phyloP scores from a whole-genome alignment of 2,888 invertebrate genomes.

The Cephonodes hylas region DNA sequence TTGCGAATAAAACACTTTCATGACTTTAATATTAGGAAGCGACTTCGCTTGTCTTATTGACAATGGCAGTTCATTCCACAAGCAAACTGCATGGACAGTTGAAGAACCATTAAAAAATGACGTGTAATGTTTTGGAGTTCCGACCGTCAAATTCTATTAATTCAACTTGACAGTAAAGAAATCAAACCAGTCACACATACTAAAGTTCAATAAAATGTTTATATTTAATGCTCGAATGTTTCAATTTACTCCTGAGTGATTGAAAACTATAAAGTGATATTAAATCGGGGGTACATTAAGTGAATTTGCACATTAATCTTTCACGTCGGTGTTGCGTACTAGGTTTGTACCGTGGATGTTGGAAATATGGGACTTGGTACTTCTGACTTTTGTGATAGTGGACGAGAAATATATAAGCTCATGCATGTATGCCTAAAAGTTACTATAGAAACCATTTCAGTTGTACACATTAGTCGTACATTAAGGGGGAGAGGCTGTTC shows the following conservation, averaged over 20 bases:
- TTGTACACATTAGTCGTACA: too few species aligned
- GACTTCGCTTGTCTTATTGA: too few species aligned
- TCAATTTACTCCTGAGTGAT: slow-evolving; percentile 36
- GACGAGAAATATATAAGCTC: too few species aligned
- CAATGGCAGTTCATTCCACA: too few species aligned
- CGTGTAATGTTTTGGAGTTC: background rate
- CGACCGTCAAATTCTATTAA: background rate
- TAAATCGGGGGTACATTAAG: slow-evolving; percentile 51
- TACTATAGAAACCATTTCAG: too few species aligned
- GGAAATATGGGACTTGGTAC: slow-evolving; percentile 13
- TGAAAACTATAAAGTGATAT: slow-evolving; percentile 51
- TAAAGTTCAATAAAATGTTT: background rate
- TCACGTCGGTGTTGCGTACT: slow-evolving; percentile 40
- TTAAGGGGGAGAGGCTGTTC: too few species aligned
- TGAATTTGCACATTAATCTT: slow-evolving; percentile 62
- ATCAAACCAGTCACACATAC: background rate
- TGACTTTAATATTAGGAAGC: too few species aligned
- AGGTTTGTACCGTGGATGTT: slow-evolving; percentile 14
- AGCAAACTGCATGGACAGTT: too few species aligned
- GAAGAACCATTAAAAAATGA: too few species aligned
- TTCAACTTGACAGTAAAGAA: background rate
- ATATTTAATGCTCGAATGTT: slow-evolving; percentile 2
- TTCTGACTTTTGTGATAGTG: too few species aligned
- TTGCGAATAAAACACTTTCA: too few species aligned
- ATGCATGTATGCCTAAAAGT: background rate